Conservation (phyloP, 2,113 vertebrate species). For the Xiphophorus hellerii region DNA sequence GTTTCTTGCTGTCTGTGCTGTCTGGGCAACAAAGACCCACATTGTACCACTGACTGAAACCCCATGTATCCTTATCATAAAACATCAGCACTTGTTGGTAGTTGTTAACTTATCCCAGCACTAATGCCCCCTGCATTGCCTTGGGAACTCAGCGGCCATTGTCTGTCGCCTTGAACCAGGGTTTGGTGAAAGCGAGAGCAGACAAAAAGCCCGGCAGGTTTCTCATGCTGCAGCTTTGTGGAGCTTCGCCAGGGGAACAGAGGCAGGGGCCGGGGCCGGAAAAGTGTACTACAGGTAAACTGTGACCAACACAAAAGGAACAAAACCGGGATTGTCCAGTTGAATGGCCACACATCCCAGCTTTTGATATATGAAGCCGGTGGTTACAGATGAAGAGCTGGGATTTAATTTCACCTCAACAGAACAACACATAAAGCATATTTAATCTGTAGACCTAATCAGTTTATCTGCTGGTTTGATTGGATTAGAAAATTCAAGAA, state of each 20-base stretch:
- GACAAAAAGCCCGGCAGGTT: slow-evolving; percentile 63
- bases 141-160: slow-evolving; percentile 69
- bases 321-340: slow-evolving; percentile 74
- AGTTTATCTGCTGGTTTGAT: background rate
- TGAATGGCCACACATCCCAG: slow-evolving; percentile 61
- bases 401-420: slow-evolving; percentile 57
- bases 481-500: background rate
- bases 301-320: slow-evolving; percentile 66
- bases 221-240: slow-evolving; percentile 73
- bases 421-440: slow-evolving; percentile 17
- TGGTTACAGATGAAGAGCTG: slow-evolving; percentile 35
- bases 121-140: slow-evolving; percentile 57
- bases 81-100: slow-evolving; percentile 66
- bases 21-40: slow-evolving; percentile 63
- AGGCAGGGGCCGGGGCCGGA: slow-evolving; percentile 27
- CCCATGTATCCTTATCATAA: slow-evolving; percentile 65
- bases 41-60: slow-evolving; percentile 60
- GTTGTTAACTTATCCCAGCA: slow-evolving; percentile 68
- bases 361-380: slow-evolving; percentile 65
- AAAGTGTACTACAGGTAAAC: slow-evolving; percentile 74
- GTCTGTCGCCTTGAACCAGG: slow-evolving; percentile 59
- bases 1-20: slow-evolving; percentile 24
- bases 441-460: slow-evolving; percentile 11
- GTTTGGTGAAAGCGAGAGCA: slow-evolving; percentile 54
- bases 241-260: slow-evolving; percentile 45